Evolutionary conservation across 1,140 invertebrate species (phyloP), one percentile per base, ranked within the genome.

Genomic region (Wiebesia pumilae): DNA sequence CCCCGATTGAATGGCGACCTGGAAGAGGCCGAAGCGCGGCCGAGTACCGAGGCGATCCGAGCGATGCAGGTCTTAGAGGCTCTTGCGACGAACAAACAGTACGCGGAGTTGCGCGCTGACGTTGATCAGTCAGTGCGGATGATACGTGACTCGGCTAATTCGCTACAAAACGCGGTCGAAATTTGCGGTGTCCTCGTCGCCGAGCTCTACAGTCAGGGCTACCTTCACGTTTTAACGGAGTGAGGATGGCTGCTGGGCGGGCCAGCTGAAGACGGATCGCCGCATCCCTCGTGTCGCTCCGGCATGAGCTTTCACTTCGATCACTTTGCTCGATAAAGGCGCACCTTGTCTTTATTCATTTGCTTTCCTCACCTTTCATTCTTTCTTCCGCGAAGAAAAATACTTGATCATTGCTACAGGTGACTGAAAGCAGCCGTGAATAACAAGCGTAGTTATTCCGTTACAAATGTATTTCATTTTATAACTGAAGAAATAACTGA

Each of bases 71-170:
- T 83, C 82, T 86, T 95, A 9, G 94, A 95, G 83, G 89, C 89
- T n/a, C 91, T 94, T 9, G 30, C 92, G 35, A 40, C 83, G 9
- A 95, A 94, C 69, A 94, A 94, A 84, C 92, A 94, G 80, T 95
- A 94, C 86, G 84, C 89, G 7, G 94, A 94, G 51, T 84, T 94
- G 21, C 93, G 92, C 85, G 88, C 89, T 19, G 91, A 93, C 35
- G 90, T 94, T n/a, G 94, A 94, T 85, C 89, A 92, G 71, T 91
- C 93, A 27, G 90, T 94, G 9, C 90, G 90, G 79, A 88, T 93
- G 21, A 93, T 95, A n/a, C 92, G 92, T 79, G 93, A 94, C 65
- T 93, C 94, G 10, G 92, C 91, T 24, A 94, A 94, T 89, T 95
- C 94, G 1, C 88, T 95, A 75, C 94, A 94, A 83, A 94, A 94